Evolutionary conservation across 2,113 vertebrate species (phyloP).

Genomic region (Rana temporaria): DNA sequence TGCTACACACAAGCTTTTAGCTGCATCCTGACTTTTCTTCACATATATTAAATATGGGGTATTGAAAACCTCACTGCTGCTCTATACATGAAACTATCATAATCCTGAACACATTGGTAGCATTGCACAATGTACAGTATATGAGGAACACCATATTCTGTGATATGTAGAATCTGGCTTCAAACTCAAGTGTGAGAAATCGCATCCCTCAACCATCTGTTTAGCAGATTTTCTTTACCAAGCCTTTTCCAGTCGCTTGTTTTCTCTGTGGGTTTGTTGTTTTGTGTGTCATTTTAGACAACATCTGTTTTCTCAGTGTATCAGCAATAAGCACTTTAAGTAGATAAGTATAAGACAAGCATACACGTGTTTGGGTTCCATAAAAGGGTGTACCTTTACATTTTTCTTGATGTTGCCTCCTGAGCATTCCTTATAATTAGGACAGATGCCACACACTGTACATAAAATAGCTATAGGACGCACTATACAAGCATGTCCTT

Average conservation of each 20-base stretch:
- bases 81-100: no score
- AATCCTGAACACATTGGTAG: not conserved
- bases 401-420: not conserved
- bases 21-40: no score
- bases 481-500: not conserved
- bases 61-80: no score
- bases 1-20: no score
- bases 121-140: not conserved
- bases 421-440: not conserved
- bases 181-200: not conserved
- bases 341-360: not conserved
- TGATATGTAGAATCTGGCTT: not conserved
- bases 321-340: not conserved
- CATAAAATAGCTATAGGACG: not conserved
- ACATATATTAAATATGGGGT: no score
- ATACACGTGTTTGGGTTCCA: not conserved
- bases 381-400: not conserved
- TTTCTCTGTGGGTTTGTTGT: constrained; percentile 2
- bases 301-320: constrained; percentile 44
- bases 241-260: not conserved
- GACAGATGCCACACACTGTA: not conserved
- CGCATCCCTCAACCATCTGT: constrained; percentile 19
- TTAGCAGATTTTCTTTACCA: constrained; percentile 27
- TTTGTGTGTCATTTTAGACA: constrained; percentile 19
- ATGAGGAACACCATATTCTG: not conserved